Percentiles rank a stretch among this genome's conserved stretches.
These are phyloP conservation scores for Acrobeloides nanus DNA, from an alignment of 2,888 invertebrate genomes.

Conservation along the genomic window DNA sequence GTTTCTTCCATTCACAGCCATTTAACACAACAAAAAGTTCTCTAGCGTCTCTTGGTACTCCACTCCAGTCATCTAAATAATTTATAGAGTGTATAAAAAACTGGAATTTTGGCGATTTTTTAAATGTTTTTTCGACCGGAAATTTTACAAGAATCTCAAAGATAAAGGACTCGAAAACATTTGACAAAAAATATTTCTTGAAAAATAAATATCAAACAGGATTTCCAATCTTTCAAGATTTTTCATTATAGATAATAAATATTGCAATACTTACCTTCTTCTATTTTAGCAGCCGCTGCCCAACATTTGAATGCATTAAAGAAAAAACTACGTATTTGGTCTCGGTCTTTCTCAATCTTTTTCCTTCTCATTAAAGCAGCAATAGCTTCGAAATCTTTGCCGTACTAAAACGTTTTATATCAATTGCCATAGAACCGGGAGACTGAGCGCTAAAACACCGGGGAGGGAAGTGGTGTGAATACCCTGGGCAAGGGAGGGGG, in stretches of 20 bases:
- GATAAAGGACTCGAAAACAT: not conserved
- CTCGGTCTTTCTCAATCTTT: conserved; percentile 34
- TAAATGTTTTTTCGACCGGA: too few species aligned
- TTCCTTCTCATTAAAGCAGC: conserved; percentile 28
- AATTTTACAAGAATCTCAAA: not conserved
- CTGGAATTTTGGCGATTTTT: too few species aligned
- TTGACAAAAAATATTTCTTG: too few species aligned
- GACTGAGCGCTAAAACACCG: too few species aligned
- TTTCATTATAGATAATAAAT: conserved; percentile 1
- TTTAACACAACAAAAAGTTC: conserved; percentile 42
- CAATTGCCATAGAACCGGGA: too few species aligned
- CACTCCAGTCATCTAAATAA: conserved; percentile 3
- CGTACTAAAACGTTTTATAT: conserved; percentile 28
- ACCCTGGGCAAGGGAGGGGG: too few species aligned
- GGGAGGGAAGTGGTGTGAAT: too few species aligned
- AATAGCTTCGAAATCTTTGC: conserved; percentile 42
- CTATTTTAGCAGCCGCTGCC: conserved; percentile 13
- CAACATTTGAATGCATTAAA: conserved; percentile 36
- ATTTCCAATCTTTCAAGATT: too few species aligned
- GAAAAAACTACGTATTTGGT: conserved; percentile 38
- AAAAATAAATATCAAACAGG: too few species aligned
- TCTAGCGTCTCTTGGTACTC: conserved; percentile 26
- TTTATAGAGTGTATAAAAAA: too few species aligned
- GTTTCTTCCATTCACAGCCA: conserved; percentile 39
- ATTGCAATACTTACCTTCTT: conserved; percentile 11